Conservation (phyloP, 2,888 invertebrate genomes). For the Eupithecia exiguata region DNA sequence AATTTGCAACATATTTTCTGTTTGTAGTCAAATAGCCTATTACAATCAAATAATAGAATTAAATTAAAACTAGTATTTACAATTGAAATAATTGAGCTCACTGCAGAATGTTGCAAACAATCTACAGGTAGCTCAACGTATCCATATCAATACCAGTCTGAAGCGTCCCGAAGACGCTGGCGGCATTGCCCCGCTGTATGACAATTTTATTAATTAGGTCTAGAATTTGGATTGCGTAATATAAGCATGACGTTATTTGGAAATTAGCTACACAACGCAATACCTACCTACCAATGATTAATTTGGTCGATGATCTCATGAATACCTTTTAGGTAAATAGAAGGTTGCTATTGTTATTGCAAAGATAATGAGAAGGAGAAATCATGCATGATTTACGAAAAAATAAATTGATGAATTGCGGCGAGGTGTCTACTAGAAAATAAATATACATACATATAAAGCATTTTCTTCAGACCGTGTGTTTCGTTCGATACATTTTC, state of each 20-base stretch:
- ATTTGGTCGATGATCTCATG: constrained; percentile 7
- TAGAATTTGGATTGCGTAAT: constrained; percentile 2
- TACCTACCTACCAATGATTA: background rate
- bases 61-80: too few relatives aligned
- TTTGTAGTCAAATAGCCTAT: too few relatives aligned
- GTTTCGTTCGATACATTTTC: too few relatives aligned
- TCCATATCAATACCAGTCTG: too few relatives aligned
- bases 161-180: too few relatives aligned
- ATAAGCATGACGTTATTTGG: background rate
- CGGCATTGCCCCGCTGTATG: too few relatives aligned
- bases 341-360: background rate
- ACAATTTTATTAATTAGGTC: too few relatives aligned
- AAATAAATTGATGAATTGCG: background rate
- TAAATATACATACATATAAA: background rate
- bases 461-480: background rate
- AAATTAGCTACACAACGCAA: background rate
- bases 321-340: background rate
- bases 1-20: too few relatives aligned
- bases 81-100: too few relatives aligned
- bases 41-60: too few relatives aligned
- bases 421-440: background rate
- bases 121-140: too few relatives aligned
- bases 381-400: background rate
- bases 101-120: too few relatives aligned
- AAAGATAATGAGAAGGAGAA: background rate